These are phyloP conservation scores for Protobothrops mucrosquamatus DNA, from an alignment of 2,113 vertebrate species.

Conservation along the genomic window DNA sequence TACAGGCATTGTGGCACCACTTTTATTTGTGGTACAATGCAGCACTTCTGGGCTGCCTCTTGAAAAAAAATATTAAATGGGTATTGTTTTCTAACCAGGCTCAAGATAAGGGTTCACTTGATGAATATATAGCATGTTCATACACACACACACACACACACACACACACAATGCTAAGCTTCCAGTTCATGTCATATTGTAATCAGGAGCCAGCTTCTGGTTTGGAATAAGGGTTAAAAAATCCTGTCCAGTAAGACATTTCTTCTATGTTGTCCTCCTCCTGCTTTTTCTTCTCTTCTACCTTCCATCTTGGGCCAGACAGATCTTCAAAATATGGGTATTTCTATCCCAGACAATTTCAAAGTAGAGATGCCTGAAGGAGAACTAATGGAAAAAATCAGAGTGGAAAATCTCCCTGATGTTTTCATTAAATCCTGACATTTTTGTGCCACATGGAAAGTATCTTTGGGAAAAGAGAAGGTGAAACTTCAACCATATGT, in stretches of 20 bases:
- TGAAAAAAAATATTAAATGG: constrained; percentile 66
- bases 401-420: not conserved
- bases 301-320: not conserved
- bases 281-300: not conserved
- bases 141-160: too few relatives aligned
- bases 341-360: not conserved
- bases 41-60: constrained; percentile 67
- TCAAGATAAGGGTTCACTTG: constrained; percentile 70
- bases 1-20: constrained; percentile 74
- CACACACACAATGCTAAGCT: too few relatives aligned
- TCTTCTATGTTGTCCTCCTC: not conserved
- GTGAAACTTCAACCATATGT: not conserved
- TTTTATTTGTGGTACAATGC: constrained; percentile 76
- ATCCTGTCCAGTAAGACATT: not conserved
- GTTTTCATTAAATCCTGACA: not conserved
- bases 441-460: not conserved
- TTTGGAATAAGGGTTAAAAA: not conserved
- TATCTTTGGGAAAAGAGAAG: not conserved
- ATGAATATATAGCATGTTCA: constrained; percentile 56
- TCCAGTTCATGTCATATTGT: not conserved
- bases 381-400: not conserved
- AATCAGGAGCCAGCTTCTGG: not conserved
- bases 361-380: not conserved
- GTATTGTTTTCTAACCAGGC: constrained; percentile 70
- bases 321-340: not conserved